Conservation (phyloP, 2,113 vertebrate genomes). For the Phoenicopterus ruber region DNA sequence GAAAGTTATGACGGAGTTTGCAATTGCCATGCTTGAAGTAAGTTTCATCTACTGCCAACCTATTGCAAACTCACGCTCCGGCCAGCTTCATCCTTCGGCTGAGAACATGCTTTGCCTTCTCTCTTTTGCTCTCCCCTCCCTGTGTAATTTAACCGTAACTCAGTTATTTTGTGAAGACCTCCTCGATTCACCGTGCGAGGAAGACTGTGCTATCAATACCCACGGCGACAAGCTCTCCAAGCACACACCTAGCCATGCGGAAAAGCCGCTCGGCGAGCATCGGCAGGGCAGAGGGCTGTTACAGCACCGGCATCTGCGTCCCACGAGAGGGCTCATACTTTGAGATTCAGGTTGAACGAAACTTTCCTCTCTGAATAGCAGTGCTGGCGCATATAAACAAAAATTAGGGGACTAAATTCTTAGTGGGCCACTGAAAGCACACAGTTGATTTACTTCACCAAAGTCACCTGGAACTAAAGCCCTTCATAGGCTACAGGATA, state of each 20-base stretch:
- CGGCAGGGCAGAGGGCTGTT: neutral
- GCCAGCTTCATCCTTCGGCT: neutral
- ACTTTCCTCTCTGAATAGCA: neutral
- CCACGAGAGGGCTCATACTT: neutral
- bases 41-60: neutral
- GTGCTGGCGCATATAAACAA: neutral
- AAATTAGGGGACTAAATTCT: neutral
- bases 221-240: accelerated
- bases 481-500: neutral
- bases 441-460: neutral
- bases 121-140: neutral
- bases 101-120: neutral
- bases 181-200: accelerated
- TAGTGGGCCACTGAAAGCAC: neutral
- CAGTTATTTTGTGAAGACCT: neutral
- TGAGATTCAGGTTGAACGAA: neutral
- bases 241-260: accelerated
- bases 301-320: accelerated
- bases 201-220: neutral
- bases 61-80: neutral
- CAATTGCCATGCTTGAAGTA: neutral
- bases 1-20: neutral
- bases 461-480: neutral
- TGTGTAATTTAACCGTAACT: neutral
- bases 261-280: accelerated